Evolutionary conservation across 2,113 vertebrate species (phyloP).

Genomic region (Clupea harengus): DNA sequence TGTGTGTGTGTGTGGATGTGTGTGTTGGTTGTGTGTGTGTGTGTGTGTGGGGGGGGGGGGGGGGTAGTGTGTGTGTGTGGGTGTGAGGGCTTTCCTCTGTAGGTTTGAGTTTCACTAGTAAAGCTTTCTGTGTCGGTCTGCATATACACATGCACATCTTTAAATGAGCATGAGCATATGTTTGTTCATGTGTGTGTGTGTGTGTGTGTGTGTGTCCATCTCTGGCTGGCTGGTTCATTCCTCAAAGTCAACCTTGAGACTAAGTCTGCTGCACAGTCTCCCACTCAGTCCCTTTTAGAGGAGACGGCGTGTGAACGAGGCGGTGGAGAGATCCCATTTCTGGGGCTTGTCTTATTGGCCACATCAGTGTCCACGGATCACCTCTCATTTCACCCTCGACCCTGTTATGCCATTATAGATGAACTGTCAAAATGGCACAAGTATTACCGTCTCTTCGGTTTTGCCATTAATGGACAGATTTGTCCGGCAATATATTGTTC

Average conservation of each 20-base stretch:
- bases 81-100: not conserved
- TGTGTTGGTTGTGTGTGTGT: not conserved
- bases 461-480: not conserved
- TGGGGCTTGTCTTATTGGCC: too few species aligned
- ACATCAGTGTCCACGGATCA: too few species aligned
- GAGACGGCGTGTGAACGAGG: too few species aligned
- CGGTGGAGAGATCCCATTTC: too few species aligned
- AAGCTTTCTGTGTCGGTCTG: not conserved
- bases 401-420: not conserved
- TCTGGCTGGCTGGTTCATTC: not conserved
- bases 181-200: not conserved
- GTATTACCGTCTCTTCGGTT: not conserved
- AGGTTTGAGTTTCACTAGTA: not conserved
- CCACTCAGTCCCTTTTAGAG: too few species aligned
- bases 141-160: not conserved
- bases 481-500: not conserved
- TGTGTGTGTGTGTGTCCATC: conserved; percentile 4
- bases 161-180: too few species aligned
- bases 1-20: conserved; percentile 20
- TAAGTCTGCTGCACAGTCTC: too few species aligned
- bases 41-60: too few species aligned
- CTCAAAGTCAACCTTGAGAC: too few species aligned
- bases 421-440: not conserved
- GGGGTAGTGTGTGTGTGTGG: conserved; percentile 21
- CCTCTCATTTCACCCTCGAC: too few species aligned